phyloP scores from a whole-genome alignment of 2,888 invertebrate species.

The Lydus trimaculatus region DNA sequence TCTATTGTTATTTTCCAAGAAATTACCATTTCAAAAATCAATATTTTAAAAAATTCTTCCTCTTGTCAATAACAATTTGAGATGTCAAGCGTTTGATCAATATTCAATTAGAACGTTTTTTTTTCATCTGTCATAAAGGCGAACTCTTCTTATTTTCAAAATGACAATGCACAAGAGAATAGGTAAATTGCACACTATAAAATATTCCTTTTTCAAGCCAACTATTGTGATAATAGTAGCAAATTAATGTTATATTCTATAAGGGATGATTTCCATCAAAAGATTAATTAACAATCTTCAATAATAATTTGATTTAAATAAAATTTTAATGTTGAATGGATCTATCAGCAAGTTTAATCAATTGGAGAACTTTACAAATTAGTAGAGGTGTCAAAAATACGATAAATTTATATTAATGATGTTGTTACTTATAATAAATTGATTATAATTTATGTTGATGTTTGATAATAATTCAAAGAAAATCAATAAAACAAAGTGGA shows the following conservation, averaged over 20 bases:
- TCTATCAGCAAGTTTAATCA: neutral
- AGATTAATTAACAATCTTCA: neutral
- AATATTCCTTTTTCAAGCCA: neutral
- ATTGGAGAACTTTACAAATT: neutral
- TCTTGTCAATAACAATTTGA: slow-evolving; percentile 33
- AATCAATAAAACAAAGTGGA: neutral
- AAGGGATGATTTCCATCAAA: too few relatives aligned
- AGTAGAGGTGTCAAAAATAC: neutral
- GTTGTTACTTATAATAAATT: too few relatives aligned
- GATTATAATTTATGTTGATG: neutral
- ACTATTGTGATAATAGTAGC: neutral
- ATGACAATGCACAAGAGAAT: neutral
- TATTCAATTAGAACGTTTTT: slow-evolving; percentile 35
- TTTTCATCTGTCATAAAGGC: slow-evolving; percentile 29
- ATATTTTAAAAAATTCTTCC: slow-evolving; percentile 23
- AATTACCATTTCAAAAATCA: slow-evolving; percentile 14
- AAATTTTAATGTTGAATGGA: neutral
- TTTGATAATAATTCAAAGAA: neutral
- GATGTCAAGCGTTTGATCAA: slow-evolving; percentile 34
- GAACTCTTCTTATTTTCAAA: slow-evolving; percentile 19
- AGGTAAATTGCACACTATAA: neutral
- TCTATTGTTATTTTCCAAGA: neutral
- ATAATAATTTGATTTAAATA: neutral
- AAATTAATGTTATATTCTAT: too few relatives aligned
- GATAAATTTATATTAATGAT: neutral